Percentiles rank a stretch among this genome's conserved stretches.
Evolutionary conservation across 2,888 invertebrate genomes (phyloP).

Genomic region (Gisinianus flammeolus): DNA sequence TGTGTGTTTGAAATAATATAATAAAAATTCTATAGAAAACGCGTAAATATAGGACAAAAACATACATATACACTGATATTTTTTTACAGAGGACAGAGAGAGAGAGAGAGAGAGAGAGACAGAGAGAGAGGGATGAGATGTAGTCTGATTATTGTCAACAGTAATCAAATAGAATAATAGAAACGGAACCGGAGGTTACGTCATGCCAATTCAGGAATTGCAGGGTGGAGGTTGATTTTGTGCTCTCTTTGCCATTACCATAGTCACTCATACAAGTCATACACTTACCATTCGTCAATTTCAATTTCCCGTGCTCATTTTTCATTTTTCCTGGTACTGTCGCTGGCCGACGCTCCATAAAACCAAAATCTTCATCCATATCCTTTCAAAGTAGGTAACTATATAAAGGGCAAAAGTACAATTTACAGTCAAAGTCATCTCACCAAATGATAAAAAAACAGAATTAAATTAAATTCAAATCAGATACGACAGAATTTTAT

Average conservation of each 20-base stretch:
- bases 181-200: slow-evolving; percentile 39
- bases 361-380: slow-evolving; percentile 32
- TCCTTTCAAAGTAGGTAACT: not conserved
- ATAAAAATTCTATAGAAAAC: not conserved
- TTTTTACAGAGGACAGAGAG: not conserved
- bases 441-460: not conserved
- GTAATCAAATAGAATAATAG: slow-evolving; percentile 37
- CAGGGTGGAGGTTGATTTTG: slow-evolving; percentile 32
- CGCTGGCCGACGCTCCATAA: slow-evolving; percentile 19
- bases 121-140: slow-evolving; percentile 11
- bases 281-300: slow-evolving; percentile 26
- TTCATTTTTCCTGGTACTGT: not conserved
- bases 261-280: not conserved
- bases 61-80: not conserved
- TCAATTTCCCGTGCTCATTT: slow-evolving; percentile 33
- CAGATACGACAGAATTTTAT: not conserved
- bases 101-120: not conserved
- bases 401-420: not conserved
- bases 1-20: not conserved
- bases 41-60: not conserved
- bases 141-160: slow-evolving; percentile 32
- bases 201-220: too few species aligned
- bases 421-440: not conserved
- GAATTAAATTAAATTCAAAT: not conserved
- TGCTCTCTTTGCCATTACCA: not conserved